These are phyloP conservation scores for Myotis vivesi DNA, from an alignment of 2,797 vertebrate genomes.

Conservation along the genomic window DNA sequence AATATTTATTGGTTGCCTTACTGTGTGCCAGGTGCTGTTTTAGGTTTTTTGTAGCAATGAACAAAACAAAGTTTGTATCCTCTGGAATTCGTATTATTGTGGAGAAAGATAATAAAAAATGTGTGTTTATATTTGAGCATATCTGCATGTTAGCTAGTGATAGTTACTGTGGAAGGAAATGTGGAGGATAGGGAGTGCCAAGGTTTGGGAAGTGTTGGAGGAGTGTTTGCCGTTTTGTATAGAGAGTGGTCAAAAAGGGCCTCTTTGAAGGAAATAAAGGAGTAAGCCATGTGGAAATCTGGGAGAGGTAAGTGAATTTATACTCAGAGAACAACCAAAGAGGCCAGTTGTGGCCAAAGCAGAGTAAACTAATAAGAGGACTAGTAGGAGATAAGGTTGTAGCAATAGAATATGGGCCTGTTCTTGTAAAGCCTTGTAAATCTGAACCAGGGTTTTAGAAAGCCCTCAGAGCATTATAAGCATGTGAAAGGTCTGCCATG, in stretches of 20 bases:
- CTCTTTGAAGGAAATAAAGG: neutral
- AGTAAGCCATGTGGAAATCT: neutral
- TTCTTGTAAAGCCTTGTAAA: neutral
- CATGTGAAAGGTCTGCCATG: neutral
- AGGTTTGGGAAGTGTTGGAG: neutral
- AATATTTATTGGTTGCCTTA: neutral
- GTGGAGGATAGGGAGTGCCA: neutral
- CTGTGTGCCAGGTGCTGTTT: neutral
- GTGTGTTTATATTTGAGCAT: neutral
- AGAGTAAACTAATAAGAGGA: neutral
- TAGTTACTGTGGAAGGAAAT: slow-evolving; percentile 7
- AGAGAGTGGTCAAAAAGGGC: neutral
- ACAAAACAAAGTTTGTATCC: neutral
- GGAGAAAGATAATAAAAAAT: neutral
- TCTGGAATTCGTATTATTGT: slow-evolving; percentile 17
- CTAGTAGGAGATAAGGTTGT: neutral
- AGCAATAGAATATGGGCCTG: neutral
- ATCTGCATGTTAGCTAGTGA: neutral
- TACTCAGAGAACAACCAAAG: neutral
- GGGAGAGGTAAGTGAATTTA: neutral
- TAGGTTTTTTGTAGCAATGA: neutral
- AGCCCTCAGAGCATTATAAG: neutral
- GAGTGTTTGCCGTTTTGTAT: neutral
- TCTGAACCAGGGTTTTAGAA: neutral
- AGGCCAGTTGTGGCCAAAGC: neutral